Evolutionary conservation across 2,888 invertebrate genomes (phyloP).

Genomic region (Xestia xanthographa): DNA sequence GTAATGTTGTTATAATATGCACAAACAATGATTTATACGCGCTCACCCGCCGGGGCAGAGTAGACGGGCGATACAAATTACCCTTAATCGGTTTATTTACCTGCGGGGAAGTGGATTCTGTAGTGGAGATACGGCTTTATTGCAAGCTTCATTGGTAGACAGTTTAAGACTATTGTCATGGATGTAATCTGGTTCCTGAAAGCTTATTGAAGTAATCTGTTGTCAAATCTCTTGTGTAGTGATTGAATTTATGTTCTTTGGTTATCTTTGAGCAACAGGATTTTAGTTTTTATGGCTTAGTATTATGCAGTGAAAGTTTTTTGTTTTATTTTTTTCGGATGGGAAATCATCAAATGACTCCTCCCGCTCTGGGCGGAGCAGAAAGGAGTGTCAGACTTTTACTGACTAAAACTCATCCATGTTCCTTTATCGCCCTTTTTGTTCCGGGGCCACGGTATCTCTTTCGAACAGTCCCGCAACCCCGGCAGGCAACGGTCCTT

Average conservation of each 20-base stretch:
- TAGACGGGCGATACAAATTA: constrained; percentile 54
- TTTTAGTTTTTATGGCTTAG: neutral
- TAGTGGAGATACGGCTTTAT: constrained; percentile 42
- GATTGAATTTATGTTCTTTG: neutral
- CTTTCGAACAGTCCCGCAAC: too few relatives aligned
- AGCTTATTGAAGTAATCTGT: neutral
- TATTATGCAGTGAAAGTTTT: too few relatives aligned
- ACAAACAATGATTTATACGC: constrained; percentile 66
- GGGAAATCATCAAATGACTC: too few relatives aligned
- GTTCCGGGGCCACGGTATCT: too few relatives aligned
- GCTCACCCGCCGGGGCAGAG: constrained; percentile 30
- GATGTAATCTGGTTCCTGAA: neutral
- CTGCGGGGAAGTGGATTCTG: constrained; percentile 21
- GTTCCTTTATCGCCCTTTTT: too few relatives aligned
- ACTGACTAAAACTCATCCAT: too few relatives aligned
- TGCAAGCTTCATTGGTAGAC: constrained; percentile 14
- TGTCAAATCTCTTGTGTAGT: neutral
- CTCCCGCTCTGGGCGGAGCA: too few relatives aligned
- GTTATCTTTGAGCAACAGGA: neutral
- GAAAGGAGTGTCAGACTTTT: too few relatives aligned
- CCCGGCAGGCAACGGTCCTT: too few relatives aligned
- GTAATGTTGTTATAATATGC: constrained; percentile 72
- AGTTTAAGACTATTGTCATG: constrained; percentile 23
- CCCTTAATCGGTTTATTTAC: constrained; percentile 64
- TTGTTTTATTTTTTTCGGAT: too few relatives aligned